phyloP scores from a whole-genome alignment of 2,797 vertebrate genomes.

The Tragopan temminckii region DNA sequence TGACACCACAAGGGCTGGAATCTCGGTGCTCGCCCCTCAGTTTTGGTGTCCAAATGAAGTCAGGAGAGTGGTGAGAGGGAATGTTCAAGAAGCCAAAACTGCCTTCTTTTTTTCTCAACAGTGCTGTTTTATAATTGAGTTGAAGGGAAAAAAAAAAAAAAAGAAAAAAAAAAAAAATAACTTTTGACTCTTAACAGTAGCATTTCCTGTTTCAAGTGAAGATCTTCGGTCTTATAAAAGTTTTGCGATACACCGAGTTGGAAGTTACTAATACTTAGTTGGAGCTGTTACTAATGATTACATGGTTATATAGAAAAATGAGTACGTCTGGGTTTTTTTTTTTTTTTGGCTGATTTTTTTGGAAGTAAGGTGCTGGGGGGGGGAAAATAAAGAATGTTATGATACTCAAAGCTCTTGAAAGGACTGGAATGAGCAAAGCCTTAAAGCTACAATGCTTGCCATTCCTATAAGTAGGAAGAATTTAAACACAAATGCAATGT shows the following conservation, averaged over 20 bases:
- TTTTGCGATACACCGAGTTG: accelerated
- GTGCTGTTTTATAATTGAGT: not conserved
- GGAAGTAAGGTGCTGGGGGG: not conserved
- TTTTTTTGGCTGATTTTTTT: not conserved
- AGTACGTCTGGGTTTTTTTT: not conserved
- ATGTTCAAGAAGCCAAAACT: not conserved
- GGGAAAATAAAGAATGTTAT: too few species aligned
- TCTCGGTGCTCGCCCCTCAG: accelerated
- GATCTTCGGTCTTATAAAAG: accelerated
- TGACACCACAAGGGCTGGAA: constrained; percentile 47
- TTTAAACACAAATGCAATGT: accelerated
- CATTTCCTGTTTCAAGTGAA: accelerated
- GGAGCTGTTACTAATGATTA: not conserved
- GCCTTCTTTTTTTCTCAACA: not conserved
- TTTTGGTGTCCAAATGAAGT: accelerated
- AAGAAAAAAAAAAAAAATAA: accelerated
- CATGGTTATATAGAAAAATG: not conserved
- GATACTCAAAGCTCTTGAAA: accelerated
- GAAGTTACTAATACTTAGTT: too few species aligned
- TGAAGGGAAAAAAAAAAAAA: not conserved
- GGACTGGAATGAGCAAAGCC: not conserved
- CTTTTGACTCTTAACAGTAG: too few species aligned
- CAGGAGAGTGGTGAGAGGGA: not conserved
- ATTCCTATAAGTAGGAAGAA: not conserved
- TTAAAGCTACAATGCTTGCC: accelerated